Conservation (phyloP, 2,888 invertebrate genomes). For the Protophormia terraenovae region DNA sequence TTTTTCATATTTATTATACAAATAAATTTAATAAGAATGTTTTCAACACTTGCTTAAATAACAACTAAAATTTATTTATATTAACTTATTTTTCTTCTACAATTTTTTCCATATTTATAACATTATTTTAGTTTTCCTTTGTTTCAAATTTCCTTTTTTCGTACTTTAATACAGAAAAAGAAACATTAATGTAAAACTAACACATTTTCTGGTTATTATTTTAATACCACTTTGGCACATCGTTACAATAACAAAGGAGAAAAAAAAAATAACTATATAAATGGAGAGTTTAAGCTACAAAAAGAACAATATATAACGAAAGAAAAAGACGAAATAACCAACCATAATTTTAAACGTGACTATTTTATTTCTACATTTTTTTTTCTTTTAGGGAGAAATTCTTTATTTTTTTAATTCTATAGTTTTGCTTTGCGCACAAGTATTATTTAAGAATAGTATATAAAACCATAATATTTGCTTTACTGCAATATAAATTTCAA, state of each 20-base stretch:
- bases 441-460: no score
- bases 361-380: conserved; percentile 32
- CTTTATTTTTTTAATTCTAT: not conserved
- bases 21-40: not conserved
- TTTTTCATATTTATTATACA: not conserved
- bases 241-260: conserved; percentile 9
- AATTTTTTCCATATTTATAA: not conserved
- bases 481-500: conserved; percentile 28
- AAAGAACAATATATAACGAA: not conserved
- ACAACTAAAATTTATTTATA: not conserved
- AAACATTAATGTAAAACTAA: conserved; percentile 46
- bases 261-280: not conserved
- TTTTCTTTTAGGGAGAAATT: not conserved
- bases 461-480: conserved; percentile 25
- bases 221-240: conserved; percentile 51
- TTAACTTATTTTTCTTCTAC: not conserved
- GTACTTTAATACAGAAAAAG: not conserved
- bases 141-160: not conserved
- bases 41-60: not conserved
- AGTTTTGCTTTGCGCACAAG: not conserved
- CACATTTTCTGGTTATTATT: conserved; percentile 54
- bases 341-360: conserved; percentile 58
- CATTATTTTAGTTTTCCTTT: not conserved
- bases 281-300: not conserved
- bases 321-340: conserved; percentile 15